Evolutionary conservation across 2,797 vertebrate genomes (phyloP), one percentile per base, ranked within the genome.

Genomic region (Sphenopsis melanotis): DNA sequence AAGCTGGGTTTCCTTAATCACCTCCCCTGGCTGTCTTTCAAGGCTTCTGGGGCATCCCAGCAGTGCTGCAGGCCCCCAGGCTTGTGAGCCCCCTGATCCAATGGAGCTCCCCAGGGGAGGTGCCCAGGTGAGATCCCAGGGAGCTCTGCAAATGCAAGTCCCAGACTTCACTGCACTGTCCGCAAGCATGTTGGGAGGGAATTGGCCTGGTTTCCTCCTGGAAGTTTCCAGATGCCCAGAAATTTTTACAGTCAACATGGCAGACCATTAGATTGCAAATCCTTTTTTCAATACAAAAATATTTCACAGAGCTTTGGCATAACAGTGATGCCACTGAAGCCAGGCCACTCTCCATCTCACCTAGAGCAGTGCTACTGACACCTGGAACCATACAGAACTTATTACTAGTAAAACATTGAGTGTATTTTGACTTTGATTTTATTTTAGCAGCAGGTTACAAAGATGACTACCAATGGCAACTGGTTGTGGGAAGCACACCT

Each of bases 241-340:
- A 61, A 14, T 57, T 44, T 75, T 81, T 70, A 29, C 1, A 3
- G 37, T 34, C 81, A 69, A 12, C 11, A 23, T 70, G 44, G 69
- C 4, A 90, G 42, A 61, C 18, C 15, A 37, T 55, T 55, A 34
- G n/a, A 81, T 1, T 49, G 57, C 60, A 83, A 91, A 56, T 36
- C 6, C 12, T 50, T 81, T 85, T 72, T 44, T 29, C 29, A 77
- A 68, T 10, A 53, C 17, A 60, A 71, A 41, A 64, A 20, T 30
- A 63, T 34, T 81, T 70, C 20, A 26, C 6, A 76, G 59, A 94
- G 61, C 39, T 90, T n/a, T 75, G 55, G 41, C n/a, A 8, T 34
- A 69, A 19, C 11, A 52, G 49, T 49, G 29, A 57, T 0, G 1
- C 12, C 30, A 21, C 30, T 57, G 72, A 32, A 57, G 53, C 0